These are phyloP conservation scores for Hassar affinis DNA, from an alignment of 2,113 vertebrate species.

Conservation along the genomic window DNA sequence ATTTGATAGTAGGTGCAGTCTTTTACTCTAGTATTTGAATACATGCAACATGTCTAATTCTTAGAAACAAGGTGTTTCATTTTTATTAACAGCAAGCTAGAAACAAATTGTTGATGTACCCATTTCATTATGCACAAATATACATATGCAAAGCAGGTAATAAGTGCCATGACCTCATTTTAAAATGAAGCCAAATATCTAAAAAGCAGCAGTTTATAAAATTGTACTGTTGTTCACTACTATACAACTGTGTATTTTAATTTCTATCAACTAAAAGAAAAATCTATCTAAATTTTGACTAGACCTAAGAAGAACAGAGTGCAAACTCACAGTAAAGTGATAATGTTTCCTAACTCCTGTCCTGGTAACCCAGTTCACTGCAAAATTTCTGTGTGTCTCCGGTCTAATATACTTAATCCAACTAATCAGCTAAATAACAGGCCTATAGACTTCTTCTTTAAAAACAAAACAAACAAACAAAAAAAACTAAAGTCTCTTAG, in stretches of 20 bases:
- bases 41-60: background rate
- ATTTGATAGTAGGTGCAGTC: background rate
- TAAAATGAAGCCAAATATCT: background rate
- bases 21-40: background rate
- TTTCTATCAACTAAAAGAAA: background rate
- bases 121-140: background rate
- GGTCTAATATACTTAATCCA: background rate
- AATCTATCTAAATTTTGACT: background rate
- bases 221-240: background rate
- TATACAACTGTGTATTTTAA: background rate
- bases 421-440: background rate
- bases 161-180: background rate
- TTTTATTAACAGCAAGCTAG: background rate
- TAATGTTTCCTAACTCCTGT: background rate
- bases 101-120: background rate
- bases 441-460: background rate
- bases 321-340: background rate
- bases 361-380: background rate
- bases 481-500: background rate
- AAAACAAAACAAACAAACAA: too few species aligned
- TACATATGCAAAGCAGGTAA: background rate
- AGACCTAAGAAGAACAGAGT: background rate
- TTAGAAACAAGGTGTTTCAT: background rate
- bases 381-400: background rate
- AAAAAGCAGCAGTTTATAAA: background rate